Conservation (phyloP, 2,888 invertebrate genomes). For the Morpho deidamia region DNA sequence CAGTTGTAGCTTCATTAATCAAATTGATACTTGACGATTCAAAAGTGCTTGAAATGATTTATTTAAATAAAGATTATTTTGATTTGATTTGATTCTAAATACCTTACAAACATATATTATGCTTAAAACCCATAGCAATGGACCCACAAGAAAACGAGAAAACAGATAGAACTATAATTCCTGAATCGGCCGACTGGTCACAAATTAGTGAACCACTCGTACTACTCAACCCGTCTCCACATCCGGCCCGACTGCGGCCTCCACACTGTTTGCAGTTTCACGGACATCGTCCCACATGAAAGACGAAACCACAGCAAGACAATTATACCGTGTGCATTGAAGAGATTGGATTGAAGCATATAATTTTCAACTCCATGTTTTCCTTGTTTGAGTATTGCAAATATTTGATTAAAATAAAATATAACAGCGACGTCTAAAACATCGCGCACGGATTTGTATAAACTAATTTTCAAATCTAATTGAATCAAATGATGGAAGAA, state of each 20-base stretch:
- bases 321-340: not conserved
- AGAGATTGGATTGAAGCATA: too few relatives aligned
- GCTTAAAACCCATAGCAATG: not conserved
- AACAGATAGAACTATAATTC: conserved; percentile 43
- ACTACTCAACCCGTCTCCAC: conserved; percentile 47
- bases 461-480: too few relatives aligned
- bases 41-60: too few relatives aligned
- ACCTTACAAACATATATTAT: not conserved
- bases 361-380: too few relatives aligned
- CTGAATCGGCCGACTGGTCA: conserved; percentile 54
- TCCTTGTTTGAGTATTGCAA: too few relatives aligned
- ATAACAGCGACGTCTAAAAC: too few relatives aligned
- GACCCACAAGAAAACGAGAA: conserved; percentile 1
- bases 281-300: not conserved
- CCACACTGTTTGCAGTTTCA: conserved; percentile 18
- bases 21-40: too few relatives aligned
- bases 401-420: too few relatives aligned
- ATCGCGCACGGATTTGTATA: too few relatives aligned
- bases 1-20: too few relatives aligned
- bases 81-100: not conserved
- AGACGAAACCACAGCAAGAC: not conserved
- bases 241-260: conserved; percentile 39
- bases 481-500: too few relatives aligned
- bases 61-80: too few relatives aligned
- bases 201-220: conserved; percentile 60